Base-by-base conservation (phyloP, 1,140 invertebrate genomes). In the Bombus pyrosoma region DNA sequence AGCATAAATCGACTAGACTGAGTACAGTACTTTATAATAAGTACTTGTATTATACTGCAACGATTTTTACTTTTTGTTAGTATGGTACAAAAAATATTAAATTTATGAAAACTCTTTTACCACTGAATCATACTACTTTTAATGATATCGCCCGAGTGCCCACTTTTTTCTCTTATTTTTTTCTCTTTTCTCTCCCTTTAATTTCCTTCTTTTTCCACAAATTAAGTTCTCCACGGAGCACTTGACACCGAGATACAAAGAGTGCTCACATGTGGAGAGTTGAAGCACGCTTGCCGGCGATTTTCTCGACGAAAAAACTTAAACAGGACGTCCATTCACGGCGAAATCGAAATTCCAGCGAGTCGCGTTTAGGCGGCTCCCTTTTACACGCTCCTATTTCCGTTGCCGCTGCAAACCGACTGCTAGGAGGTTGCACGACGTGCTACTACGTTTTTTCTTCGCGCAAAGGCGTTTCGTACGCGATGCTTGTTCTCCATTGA, bases 291-390 rank as follows among this genome's bases (percentile, higher is more conserved):
- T 73, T 34, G 75, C 47, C 47, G 57, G 37, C 59, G 78, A 87
- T 87, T 90, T 88, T 71, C 83, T 83, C 84, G 76, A 83, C 62
- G 43, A 75, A 53, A 81, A 82, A 86, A 85, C 85, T 88, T 86
- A 85, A 92, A 93, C 92, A 93, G 89, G 85, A 89, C 41, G 37
- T 37, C 86, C 89, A 92, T 93, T 93, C 91, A 93, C 87, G 81
- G 74, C 79, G 53, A 86, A 92, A 92, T 92, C 85, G 86, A 93
- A 91, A 91, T 89, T 86, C 86, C 66, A 32, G 39, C 64, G 66
- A 80, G 81, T 80, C 68, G 79, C 76, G 84, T 87, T 87, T 76
- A 87, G 84, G 53, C 68, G 81, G 75, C 83, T 43, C 53, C 81
- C 81, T 72, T 71, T 80, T 69, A 88, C 69, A 28, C 59, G 69